Percentiles rank a stretch among this genome's conserved stretches.
phyloP scores from a whole-genome alignment of 2,797 vertebrate genomes.

The Betta splendens region DNA sequence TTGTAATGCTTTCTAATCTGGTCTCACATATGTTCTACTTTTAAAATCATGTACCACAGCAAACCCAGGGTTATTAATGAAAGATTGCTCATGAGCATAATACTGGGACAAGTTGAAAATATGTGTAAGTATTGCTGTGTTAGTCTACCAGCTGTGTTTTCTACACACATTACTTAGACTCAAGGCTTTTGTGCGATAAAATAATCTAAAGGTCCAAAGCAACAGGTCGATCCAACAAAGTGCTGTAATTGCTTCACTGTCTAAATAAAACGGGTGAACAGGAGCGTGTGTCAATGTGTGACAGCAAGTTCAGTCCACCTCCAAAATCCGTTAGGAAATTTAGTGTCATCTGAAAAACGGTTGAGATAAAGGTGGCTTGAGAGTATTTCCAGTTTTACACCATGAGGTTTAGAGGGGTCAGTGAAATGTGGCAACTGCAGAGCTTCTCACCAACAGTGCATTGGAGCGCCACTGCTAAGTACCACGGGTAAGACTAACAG shows the following conservation, averaged over 20 bases:
- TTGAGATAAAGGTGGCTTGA: conserved; percentile 1
- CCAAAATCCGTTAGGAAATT: background rate
- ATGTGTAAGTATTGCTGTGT: background rate
- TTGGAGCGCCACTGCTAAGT: conserved; percentile 71
- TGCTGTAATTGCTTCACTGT: background rate
- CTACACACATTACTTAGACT: conserved; percentile 2
- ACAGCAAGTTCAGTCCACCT: background rate
- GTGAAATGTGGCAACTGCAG: conserved; percentile 21
- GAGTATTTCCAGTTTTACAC: conserved; percentile 4
- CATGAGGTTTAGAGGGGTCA: conserved; percentile 20
- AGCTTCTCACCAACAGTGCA: conserved; percentile 43
- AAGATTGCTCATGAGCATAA: background rate
- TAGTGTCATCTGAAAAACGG: background rate
- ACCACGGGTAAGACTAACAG: conserved; percentile 62
- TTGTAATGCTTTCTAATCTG: background rate
- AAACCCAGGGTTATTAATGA: no score
- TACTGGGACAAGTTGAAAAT: background rate
- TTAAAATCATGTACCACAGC: no score
- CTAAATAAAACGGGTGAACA: conserved; percentile 10
- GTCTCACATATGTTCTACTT: background rate
- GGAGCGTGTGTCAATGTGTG: conserved; percentile 4
- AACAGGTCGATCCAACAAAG: conserved; percentile 20
- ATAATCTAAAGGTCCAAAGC: background rate
- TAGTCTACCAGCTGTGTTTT: background rate
- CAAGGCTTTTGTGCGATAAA: conserved; percentile 5